Evolutionary conservation across 2,113 vertebrate species (phyloP).

Genomic region (Agelaius phoeniceus): DNA sequence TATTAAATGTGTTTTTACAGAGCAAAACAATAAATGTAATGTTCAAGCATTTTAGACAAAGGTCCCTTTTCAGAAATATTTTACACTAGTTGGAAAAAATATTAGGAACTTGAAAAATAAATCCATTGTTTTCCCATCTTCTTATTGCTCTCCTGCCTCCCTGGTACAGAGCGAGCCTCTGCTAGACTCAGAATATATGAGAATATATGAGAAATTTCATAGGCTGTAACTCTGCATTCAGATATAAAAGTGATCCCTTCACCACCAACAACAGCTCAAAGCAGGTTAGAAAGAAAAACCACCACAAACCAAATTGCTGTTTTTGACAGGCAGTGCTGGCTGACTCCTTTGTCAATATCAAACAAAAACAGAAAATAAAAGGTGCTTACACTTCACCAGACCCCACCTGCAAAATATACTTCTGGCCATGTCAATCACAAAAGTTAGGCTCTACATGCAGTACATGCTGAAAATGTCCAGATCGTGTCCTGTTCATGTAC

Average conservation of each 20-base stretch:
- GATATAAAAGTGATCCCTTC: background rate
- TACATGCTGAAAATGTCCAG: background rate
- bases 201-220: background rate
- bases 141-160: background rate
- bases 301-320: background rate
- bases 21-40: background rate
- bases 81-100: background rate
- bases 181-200: background rate
- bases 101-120: background rate
- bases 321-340: background rate
- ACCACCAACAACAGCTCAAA: background rate
- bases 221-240: background rate
- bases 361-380: constrained; percentile 17
- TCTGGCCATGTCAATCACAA: background rate
- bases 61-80: background rate
- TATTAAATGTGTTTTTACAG: background rate
- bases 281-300: background rate
- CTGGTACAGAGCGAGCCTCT: background rate
- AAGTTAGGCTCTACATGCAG: background rate
- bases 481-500: rapidly evolving
- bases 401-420: background rate
- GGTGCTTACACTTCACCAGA: background rate
- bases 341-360: background rate
- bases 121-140: background rate
- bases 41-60: background rate